A percentile compares a stretch with the other conserved stretches of the same genome.
phyloP scores from a whole-genome alignment of 2,888 invertebrate species.

The Agrotis puta region DNA sequence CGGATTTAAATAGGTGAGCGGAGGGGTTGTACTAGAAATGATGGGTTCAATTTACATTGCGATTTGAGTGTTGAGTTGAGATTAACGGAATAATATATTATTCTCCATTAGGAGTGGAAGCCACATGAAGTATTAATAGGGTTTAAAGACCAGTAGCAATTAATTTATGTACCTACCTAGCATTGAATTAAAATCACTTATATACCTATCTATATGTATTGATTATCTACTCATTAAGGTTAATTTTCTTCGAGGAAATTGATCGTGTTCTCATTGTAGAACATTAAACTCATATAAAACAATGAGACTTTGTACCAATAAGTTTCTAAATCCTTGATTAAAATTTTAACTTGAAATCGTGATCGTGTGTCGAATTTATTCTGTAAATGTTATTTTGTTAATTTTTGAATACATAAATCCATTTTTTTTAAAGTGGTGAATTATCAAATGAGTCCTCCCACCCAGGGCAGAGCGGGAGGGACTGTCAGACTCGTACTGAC shows the following conservation, averaged over 20 bases:
- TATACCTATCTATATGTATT: not conserved
- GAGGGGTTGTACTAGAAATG: slow-evolving; percentile 39
- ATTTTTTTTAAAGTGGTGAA: too few relatives aligned
- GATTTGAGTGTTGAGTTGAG: slow-evolving; percentile 38
- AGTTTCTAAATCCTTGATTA: not conserved
- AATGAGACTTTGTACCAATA: not conserved
- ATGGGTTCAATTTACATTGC: slow-evolving; percentile 48
- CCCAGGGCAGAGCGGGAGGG: too few relatives aligned
- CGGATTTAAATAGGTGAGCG: slow-evolving; percentile 36
- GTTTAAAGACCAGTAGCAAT: slow-evolving; percentile 30
- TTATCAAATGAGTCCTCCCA: too few relatives aligned
- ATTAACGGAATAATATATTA: slow-evolving; percentile 50
- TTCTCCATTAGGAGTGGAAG: slow-evolving; percentile 38
- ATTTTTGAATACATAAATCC: too few relatives aligned
- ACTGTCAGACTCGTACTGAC: too few relatives aligned
- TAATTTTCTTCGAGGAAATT: slow-evolving; percentile 1
- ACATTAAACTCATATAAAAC: not conserved
- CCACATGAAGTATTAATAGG: slow-evolving; percentile 46
- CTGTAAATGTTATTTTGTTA: too few relatives aligned
- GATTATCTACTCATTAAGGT: not conserved
- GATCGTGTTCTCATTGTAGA: not conserved
- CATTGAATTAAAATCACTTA: not conserved
- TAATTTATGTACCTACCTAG: slow-evolving; percentile 20
- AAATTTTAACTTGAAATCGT: not conserved
- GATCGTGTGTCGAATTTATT: not conserved